phyloP scores from a whole-genome alignment of 2,888 invertebrate genomes.

The Gortyna flavago region DNA sequence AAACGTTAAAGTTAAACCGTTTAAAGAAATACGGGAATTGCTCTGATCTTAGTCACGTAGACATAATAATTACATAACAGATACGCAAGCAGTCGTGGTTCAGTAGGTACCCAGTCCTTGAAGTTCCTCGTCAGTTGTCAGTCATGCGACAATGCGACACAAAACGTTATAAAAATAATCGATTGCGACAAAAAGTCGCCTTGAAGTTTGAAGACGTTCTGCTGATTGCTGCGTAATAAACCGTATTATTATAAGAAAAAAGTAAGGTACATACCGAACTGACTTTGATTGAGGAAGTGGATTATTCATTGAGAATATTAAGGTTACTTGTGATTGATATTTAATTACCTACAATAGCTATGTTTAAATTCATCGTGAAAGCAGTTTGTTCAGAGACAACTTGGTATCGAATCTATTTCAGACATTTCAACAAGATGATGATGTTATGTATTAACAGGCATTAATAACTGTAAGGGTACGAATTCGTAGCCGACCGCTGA shows the following conservation, averaged over 20 bases:
- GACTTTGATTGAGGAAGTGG: slow-evolving; percentile 5
- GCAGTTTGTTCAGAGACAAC: background rate
- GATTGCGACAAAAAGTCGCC: slow-evolving; percentile 37
- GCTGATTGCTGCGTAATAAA: background rate
- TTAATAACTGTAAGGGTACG: background rate
- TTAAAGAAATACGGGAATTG: background rate
- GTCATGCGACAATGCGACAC: slow-evolving; percentile 42
- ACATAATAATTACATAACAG: slow-evolving; percentile 11
- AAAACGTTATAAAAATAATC: slow-evolving; percentile 31
- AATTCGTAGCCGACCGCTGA: no score
- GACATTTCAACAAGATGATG: background rate
- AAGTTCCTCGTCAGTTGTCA: slow-evolving; percentile 21
- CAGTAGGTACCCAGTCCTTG: slow-evolving; percentile 41
- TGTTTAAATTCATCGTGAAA: background rate
- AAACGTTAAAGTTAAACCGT: background rate
- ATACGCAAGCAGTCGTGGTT: slow-evolving; percentile 28
- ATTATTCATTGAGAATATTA: background rate
- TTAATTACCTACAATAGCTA: background rate
- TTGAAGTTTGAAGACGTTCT: slow-evolving; percentile 30
- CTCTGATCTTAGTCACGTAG: slow-evolving; percentile 20
- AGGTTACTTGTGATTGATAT: background rate
- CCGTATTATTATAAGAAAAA: slow-evolving; percentile 10
- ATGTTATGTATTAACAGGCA: no score
- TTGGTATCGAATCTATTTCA: background rate
- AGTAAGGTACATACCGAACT: background rate